Evolutionary conservation across 64 coral and sea anemone species (phyloP).

Genomic region (Montipora sp.): DNA sequence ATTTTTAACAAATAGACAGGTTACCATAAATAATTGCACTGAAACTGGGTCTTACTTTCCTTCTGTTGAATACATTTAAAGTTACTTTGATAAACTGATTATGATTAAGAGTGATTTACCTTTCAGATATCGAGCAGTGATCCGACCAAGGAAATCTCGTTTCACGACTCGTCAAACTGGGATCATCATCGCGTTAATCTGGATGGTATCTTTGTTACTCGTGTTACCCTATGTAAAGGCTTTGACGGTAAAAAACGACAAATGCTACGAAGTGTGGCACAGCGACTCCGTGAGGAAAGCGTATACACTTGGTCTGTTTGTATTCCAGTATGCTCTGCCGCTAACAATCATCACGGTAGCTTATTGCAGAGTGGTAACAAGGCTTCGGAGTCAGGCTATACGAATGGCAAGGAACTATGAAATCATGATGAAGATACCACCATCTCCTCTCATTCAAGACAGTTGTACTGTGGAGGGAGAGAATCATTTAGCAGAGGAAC

Average conservation of each 20-base stretch:
- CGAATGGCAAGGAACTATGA: slow-evolving; percentile 29
- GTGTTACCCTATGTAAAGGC: slow-evolving; percentile 70
- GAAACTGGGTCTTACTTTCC: too few species aligned
- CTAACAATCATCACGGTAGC: slow-evolving; percentile 29
- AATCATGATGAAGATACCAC: background rate
- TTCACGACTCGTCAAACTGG: slow-evolving; percentile 60
- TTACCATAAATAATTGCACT: too few species aligned
- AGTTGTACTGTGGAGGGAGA: background rate
- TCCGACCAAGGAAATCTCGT: slow-evolving; percentile 59
- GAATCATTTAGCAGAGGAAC: background rate
- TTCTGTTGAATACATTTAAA: too few species aligned
- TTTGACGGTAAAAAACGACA: slow-evolving; percentile 6
- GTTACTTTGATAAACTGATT: background rate
- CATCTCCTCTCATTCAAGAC: background rate
- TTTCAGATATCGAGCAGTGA: slow-evolving; percentile 68
- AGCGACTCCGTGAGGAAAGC: slow-evolving; percentile 21
- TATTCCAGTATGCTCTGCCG: slow-evolving; percentile 55
- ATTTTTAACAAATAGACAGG: too few species aligned
- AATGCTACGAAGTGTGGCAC: slow-evolving; percentile 52
- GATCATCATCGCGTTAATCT: slow-evolving; percentile 42
- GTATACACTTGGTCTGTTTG: slow-evolving; percentile 60
- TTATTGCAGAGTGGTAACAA: slow-evolving; percentile 9
- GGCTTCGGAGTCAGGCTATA: background rate
- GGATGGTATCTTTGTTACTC: slow-evolving; percentile 60
- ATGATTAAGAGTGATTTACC: background rate